Percentiles rank a stretch among this genome's conserved stretches.
Evolutionary conservation across 2,797 vertebrate species (phyloP).

Genomic region (Natrix natrix): DNA sequence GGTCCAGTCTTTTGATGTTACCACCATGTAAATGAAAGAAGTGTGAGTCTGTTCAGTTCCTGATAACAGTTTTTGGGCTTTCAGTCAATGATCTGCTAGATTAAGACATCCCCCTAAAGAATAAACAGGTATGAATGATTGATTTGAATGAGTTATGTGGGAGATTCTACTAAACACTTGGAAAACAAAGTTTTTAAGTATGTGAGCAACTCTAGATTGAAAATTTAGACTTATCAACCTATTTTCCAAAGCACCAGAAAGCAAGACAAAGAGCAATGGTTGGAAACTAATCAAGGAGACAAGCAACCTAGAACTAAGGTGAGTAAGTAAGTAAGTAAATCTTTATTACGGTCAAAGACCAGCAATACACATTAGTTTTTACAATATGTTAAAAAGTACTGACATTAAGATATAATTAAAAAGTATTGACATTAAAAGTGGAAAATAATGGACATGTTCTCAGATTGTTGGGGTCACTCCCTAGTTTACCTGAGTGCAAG

Average conservation of each 20-base stretch:
- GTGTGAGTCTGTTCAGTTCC: background rate
- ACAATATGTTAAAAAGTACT: no score
- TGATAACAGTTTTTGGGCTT: background rate
- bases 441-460: no score
- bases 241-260: background rate
- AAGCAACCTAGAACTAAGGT: background rate
- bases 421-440: no score
- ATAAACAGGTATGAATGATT: background rate
- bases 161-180: background rate
- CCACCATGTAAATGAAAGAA: background rate
- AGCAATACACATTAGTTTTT: no score
- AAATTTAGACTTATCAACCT: background rate
- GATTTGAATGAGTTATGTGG: background rate
- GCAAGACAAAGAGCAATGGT: background rate
- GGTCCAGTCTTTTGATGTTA: background rate
- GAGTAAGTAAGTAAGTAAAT: background rate
- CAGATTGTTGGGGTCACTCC: no score
- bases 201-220: background rate
- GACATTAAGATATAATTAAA: no score
- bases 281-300: background rate
- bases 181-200: background rate
- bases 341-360: no score
- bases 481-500: no score
- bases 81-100: background rate
- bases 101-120: background rate